phyloP scores from a whole-genome alignment of 1,140 invertebrate species.

The Calycopis cecrops region DNA sequence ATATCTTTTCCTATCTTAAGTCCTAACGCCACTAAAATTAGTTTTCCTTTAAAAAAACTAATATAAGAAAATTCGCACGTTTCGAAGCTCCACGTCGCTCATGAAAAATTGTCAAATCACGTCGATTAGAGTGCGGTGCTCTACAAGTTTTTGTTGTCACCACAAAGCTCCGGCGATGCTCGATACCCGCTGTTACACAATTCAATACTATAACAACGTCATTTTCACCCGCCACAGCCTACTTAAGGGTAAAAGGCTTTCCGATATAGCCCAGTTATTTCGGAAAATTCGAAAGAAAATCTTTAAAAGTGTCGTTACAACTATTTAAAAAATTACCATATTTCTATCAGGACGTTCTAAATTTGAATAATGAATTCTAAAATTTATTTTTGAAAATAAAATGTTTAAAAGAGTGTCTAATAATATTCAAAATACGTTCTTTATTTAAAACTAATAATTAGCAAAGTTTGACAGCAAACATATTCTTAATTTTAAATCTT shows the following conservation, averaged over 20 bases:
- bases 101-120: slow-evolving; percentile 63
- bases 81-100: slow-evolving; percentile 24
- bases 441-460: too few relatives aligned
- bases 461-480: background rate
- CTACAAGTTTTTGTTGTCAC: slow-evolving; percentile 57
- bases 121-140: slow-evolving; percentile 64
- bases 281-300: slow-evolving; percentile 44
- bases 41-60: background rate
- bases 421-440: too few relatives aligned
- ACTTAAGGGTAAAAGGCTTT: slow-evolving; percentile 49
- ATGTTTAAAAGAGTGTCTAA: too few relatives aligned
- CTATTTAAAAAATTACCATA: too few relatives aligned
- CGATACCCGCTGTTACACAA: slow-evolving; percentile 43
- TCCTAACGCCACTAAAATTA: too few relatives aligned
- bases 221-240: slow-evolving; percentile 47
- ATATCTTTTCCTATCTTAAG: too few relatives aligned
- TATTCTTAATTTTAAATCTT: slow-evolving; percentile 3
- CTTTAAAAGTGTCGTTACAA: background rate
- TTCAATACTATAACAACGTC: slow-evolving; percentile 49
- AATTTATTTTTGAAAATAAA: too few relatives aligned
- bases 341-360: too few relatives aligned
- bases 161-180: slow-evolving; percentile 49
- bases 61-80: slow-evolving; percentile 18
- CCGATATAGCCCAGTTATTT: slow-evolving; percentile 43
- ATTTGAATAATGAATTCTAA: too few relatives aligned